Conservation (phyloP, 2,888 invertebrate genomes). For the Pelosia muscerda region DNA sequence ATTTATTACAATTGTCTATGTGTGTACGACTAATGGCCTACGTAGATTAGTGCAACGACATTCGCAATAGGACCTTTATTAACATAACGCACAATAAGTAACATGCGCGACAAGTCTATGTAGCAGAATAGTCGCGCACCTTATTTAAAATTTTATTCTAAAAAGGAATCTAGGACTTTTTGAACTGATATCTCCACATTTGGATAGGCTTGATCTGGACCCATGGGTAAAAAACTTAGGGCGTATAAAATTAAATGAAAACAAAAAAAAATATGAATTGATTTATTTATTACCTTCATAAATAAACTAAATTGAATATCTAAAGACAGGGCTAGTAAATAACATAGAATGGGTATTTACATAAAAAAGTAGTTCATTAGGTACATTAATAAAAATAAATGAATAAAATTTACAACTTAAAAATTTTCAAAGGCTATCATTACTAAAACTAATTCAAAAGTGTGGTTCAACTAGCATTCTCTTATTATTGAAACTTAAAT, state of each 20-base stretch:
- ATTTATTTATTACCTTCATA: slow-evolving; percentile 83
- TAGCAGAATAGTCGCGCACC: neutral
- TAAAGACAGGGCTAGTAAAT: slow-evolving; percentile 79
- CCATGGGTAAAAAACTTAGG: slow-evolving; percentile 61
- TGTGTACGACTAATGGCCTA: slow-evolving; percentile 6
- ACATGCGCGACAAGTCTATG: slow-evolving; percentile 1
- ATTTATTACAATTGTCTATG: slow-evolving; percentile 20
- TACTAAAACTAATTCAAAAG: slow-evolving; percentile 64
- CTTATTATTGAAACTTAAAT: slow-evolving; percentile 58
- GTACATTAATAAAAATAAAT: slow-evolving; percentile 66
- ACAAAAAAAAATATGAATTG: slow-evolving; percentile 72
- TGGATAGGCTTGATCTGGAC: slow-evolving; percentile 65
- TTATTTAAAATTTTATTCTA: slow-evolving; percentile 27
- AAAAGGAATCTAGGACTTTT: slow-evolving; percentile 43
- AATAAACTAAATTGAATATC: slow-evolving; percentile 83
- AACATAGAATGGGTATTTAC: slow-evolving; percentile 80
- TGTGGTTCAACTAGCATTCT: slow-evolving; percentile 56
- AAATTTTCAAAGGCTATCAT: slow-evolving; percentile 66
- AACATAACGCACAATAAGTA: neutral
- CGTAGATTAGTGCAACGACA: neutral
- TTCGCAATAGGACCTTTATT: neutral
- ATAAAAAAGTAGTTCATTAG: slow-evolving; percentile 72
- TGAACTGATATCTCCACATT: slow-evolving; percentile 51
- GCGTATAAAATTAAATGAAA: slow-evolving; percentile 59
- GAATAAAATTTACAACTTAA: slow-evolving; percentile 84